Evolutionary conservation across 2,113 vertebrate species (phyloP).

Genomic region (Shinisaurus crocodilurus): DNA sequence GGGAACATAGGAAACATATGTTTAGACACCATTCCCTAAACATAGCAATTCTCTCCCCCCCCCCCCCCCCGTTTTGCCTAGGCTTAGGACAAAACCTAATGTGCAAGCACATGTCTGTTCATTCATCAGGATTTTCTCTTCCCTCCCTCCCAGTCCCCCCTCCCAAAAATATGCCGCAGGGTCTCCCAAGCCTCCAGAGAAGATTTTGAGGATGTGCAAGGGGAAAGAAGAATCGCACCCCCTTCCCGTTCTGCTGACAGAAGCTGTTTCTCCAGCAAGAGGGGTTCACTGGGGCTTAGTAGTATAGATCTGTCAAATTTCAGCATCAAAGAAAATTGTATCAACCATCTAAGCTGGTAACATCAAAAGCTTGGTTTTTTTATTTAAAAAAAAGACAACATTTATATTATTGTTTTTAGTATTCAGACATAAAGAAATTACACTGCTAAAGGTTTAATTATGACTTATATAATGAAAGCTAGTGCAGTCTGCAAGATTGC

Average conservation of each 20-base stretch:
- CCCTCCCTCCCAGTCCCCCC: no score
- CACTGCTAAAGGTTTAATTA: background rate
- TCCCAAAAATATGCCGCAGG: no score
- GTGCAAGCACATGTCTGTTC: no score
- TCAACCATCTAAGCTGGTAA: background rate
- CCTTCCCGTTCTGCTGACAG: background rate
- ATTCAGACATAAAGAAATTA: background rate
- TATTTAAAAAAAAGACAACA: background rate
- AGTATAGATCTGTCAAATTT: background rate
- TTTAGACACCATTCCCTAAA: background rate
- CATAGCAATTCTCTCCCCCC: background rate
- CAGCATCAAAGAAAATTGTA: background rate
- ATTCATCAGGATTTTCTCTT: no score
- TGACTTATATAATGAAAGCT: background rate
- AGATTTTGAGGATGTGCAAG: no score
- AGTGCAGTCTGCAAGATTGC: background rate
- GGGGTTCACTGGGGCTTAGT: no score
- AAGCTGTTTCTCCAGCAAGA: background rate
- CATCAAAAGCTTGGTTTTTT: background rate
- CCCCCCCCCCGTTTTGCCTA: background rate
- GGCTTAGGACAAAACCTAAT: background rate
- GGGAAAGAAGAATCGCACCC: no score
- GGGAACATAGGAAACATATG: background rate
- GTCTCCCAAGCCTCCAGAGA: no score
- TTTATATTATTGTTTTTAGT: background rate